phyloP scores from a whole-genome alignment of 2,888 invertebrate species.

The Euplexia lucipara region DNA sequence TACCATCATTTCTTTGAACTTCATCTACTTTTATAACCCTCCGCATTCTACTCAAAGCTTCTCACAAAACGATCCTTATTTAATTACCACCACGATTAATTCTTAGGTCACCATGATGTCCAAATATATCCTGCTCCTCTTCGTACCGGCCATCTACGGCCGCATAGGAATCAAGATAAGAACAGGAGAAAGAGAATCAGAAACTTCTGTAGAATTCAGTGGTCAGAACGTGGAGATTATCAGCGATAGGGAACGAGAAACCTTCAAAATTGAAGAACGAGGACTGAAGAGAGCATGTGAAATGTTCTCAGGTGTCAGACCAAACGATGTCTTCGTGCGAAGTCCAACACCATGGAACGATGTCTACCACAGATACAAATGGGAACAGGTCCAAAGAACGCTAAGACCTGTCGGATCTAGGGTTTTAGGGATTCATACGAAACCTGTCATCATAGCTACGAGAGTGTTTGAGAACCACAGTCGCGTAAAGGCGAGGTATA shows the following conservation, averaged over 20 bases:
- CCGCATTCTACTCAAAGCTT: too few species aligned
- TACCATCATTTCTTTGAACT: too few species aligned
- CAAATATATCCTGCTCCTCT: slow-evolving; percentile 12
- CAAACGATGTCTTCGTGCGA: slow-evolving; percentile 65
- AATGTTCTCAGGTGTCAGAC: slow-evolving; percentile 58
- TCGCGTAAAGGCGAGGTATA: slow-evolving; percentile 52
- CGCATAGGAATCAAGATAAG: slow-evolving; percentile 11
- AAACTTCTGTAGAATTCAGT: background rate
- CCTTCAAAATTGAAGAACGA: slow-evolving; percentile 64
- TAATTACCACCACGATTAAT: background rate
- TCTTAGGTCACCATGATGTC: slow-evolving; percentile 24
- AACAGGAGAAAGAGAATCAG: background rate
- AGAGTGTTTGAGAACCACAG: slow-evolving; percentile 63
- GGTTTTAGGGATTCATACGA: slow-evolving; percentile 53
- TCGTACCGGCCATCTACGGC: slow-evolving; percentile 20
- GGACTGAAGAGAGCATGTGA: slow-evolving; percentile 59
- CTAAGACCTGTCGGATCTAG: slow-evolving; percentile 57
- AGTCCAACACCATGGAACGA: slow-evolving; percentile 75
- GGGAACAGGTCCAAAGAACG: slow-evolving; percentile 66
- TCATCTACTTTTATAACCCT: too few species aligned
- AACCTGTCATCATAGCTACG: slow-evolving; percentile 55
- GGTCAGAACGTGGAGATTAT: slow-evolving; percentile 62
- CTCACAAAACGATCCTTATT: too few species aligned
- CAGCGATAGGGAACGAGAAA: slow-evolving; percentile 62
- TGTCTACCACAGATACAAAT: slow-evolving; percentile 66